Percentiles rank a stretch among this genome's conserved stretches.
Evolutionary conservation across 2,113 vertebrate genomes (phyloP).

Genomic region (Hyperoodon ampullatus): DNA sequence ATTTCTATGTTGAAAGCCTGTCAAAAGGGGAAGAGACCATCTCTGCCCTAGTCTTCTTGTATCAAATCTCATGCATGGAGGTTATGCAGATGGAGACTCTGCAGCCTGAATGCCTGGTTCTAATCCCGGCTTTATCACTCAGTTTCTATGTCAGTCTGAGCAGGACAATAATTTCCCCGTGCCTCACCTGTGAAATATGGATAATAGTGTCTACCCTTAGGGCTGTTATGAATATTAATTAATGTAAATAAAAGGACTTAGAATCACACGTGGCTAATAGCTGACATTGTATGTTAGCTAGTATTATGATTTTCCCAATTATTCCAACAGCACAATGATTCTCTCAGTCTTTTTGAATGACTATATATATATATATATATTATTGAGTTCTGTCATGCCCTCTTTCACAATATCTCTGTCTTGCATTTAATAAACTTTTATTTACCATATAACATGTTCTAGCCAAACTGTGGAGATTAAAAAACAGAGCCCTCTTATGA

Average conservation of each 20-base stretch:
- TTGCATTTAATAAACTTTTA: neutral
- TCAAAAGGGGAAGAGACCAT: neutral
- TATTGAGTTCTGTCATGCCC: neutral
- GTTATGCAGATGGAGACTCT: neutral
- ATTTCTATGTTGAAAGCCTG: neutral
- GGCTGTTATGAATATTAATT: neutral
- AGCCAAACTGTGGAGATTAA: neutral
- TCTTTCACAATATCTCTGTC: neutral
- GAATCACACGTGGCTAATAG: neutral
- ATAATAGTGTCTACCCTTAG: neutral
- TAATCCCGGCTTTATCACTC: neutral
- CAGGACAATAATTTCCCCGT: neutral
- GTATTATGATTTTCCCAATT: neutral
- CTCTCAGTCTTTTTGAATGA: neutral
- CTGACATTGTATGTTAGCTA: neutral
- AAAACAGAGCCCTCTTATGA: neutral
- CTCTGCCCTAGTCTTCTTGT: neutral
- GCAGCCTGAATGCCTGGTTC: neutral
- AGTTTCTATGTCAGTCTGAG: neutral
- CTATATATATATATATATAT: neutral
- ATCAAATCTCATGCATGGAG: neutral
- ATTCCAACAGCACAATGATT: neutral
- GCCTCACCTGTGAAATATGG: neutral
- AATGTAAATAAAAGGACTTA: neutral
- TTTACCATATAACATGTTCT: neutral